Evolutionary conservation across 2,888 invertebrate species (phyloP).

Genomic region (Amphipyra tragopoginis): DNA sequence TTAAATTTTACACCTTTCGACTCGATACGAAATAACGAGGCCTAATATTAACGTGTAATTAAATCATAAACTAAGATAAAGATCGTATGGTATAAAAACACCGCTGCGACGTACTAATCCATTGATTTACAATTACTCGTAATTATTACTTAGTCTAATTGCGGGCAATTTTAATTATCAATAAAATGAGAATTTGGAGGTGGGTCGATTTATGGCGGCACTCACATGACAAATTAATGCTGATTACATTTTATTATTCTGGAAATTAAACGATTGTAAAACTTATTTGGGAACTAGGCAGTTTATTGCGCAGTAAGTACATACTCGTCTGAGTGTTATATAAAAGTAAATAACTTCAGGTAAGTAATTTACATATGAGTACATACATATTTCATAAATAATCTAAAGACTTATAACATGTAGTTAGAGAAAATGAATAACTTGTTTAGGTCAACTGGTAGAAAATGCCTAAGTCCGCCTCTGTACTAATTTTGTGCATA

Average conservation of each 20-base stretch:
- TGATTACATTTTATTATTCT: slow-evolving; percentile 73
- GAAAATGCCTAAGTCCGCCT: too few relatives aligned
- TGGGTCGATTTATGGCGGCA: slow-evolving; percentile 73
- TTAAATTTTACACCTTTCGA: slow-evolving; percentile 76
- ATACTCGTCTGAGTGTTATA: slow-evolving; percentile 1
- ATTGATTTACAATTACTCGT: slow-evolving; percentile 86
- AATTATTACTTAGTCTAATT: slow-evolving; percentile 85
- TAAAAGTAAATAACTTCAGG: too few relatives aligned
- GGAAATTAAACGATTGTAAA: slow-evolving; percentile 68
- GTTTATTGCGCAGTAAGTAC: slow-evolving; percentile 26
- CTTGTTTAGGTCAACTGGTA: too few relatives aligned
- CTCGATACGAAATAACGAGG: slow-evolving; percentile 75
- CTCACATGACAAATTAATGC: slow-evolving; percentile 69
- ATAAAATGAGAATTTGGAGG: slow-evolving; percentile 69
- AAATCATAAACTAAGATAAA: slow-evolving; percentile 87
- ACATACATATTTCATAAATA: too few relatives aligned
- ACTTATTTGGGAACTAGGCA: slow-evolving; percentile 21
- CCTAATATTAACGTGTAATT: slow-evolving; percentile 81
- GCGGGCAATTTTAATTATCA: slow-evolving; percentile 88
- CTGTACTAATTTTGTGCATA: too few relatives aligned
- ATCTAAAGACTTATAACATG: too few relatives aligned
- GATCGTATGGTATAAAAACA: slow-evolving; percentile 72
- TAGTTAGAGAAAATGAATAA: too few relatives aligned
- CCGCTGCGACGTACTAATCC: slow-evolving; percentile 80
- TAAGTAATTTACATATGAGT: too few relatives aligned